Conservation (phyloP, 2,113 vertebrate species). For the Solea solea region DNA sequence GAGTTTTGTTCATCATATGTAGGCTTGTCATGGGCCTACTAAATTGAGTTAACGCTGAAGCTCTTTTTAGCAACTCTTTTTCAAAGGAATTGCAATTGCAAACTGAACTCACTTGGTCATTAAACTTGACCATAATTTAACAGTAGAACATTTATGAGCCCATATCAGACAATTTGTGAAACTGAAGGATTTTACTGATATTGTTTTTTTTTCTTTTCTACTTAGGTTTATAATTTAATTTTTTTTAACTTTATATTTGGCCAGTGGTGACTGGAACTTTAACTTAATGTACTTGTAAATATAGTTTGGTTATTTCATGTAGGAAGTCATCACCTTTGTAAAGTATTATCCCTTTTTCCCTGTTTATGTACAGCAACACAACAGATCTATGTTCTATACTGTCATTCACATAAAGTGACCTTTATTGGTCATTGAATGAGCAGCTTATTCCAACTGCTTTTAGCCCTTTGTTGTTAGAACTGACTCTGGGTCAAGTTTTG, state of each 20-base stretch:
- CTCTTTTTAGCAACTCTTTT: constrained; percentile 14
- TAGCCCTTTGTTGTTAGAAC: constrained; percentile 41
- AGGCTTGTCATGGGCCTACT: neutral
- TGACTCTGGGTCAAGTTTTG: constrained; percentile 56
- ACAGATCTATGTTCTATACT: constrained; percentile 21
- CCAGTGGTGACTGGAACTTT: constrained; percentile 19
- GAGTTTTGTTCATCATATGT: neutral
- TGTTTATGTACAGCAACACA: constrained; percentile 43
- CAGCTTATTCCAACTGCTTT: constrained; percentile 28
- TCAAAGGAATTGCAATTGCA: neutral
- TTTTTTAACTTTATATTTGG: constrained; percentile 14
- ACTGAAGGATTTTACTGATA: constrained; percentile 28
- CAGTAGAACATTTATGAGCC: constrained; percentile 13
- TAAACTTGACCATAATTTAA: neutral
- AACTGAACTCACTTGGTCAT: neutral
- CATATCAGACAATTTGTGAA: constrained; percentile 19
- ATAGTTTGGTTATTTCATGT: constrained; percentile 39
- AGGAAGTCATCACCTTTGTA: constrained; percentile 39
- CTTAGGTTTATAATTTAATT: constrained; percentile 2
- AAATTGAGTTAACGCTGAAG: neutral
- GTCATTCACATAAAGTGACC: constrained; percentile 22
- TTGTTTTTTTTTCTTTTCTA: constrained; percentile 30
- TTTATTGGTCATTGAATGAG: constrained; percentile 20
- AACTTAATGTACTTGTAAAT: constrained; percentile 54
- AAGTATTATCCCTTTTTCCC: constrained; percentile 24